Conservation (phyloP, 2,113 vertebrate genomes). For the Pholis gunnellus region DNA sequence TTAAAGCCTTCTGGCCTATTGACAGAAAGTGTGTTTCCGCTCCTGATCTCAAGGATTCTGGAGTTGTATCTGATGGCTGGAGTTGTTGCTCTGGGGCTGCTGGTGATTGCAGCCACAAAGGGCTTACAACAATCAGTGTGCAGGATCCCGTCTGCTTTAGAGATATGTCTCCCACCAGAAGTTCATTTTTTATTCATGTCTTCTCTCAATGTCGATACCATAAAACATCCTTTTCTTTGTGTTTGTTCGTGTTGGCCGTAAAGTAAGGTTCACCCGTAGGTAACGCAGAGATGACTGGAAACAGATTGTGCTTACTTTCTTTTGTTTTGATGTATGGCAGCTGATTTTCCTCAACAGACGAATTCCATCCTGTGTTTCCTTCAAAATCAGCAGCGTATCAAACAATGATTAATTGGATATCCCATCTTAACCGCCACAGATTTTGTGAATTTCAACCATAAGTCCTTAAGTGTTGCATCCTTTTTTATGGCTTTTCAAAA, state of each 20-base stretch:
- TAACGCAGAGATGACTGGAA: conserved; percentile 10
- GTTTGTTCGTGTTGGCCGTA: conserved; percentile 37
- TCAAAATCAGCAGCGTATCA: conserved; percentile 13
- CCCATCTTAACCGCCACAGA: neutral
- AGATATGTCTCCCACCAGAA: conserved; percentile 22
- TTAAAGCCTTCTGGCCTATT: neutral
- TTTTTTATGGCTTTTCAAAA: conserved; percentile 2
- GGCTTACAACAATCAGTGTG: conserved; percentile 51
- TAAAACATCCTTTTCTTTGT: conserved; percentile 42
- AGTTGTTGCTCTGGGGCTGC: conserved; percentile 29
- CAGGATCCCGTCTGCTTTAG: conserved; percentile 29
- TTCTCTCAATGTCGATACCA: conserved; percentile 26
- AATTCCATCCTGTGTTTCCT: neutral
- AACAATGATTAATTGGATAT: conserved; percentile 2
- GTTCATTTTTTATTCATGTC: conserved; percentile 42
- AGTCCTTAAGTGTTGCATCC: neutral
- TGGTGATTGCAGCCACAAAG: conserved; percentile 50
- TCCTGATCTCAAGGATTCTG: conserved; percentile 39
- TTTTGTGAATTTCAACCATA: neutral
- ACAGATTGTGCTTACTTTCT: conserved; percentile 3
- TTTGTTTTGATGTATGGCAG: conserved; percentile 24
- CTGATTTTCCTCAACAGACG: conserved; percentile 9
- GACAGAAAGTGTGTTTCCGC: conserved; percentile 37
- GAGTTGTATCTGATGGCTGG: conserved; percentile 24
- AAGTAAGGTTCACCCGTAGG: conserved; percentile 47